Evolutionary conservation across 35 echinoderm and acorn worm species (phyloP).

Genomic region (Diadema setosum): DNA sequence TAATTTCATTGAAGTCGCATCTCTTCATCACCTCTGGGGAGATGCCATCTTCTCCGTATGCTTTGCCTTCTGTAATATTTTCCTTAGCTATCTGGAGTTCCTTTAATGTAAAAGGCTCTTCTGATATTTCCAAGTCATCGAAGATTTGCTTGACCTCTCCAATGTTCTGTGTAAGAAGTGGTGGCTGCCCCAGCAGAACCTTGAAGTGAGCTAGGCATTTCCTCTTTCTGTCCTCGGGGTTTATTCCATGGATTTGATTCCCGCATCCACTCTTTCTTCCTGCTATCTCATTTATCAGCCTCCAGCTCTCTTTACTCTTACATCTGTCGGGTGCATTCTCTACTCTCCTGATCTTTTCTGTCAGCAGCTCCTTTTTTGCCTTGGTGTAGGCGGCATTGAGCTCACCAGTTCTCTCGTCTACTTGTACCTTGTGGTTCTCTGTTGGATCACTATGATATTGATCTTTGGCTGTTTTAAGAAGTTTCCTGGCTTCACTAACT

Average conservation of each 20-base stretch:
- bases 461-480: neutral
- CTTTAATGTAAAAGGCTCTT: neutral
- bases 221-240: neutral
- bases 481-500: neutral
- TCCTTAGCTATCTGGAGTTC: neutral
- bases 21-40: too few relatives aligned
- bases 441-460: neutral
- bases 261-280: neutral
- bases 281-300: too few relatives aligned
- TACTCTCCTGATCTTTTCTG: too few relatives aligned
- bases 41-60: neutral
- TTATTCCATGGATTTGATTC: neutral
- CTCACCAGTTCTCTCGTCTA: neutral
- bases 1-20: too few relatives aligned
- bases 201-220: neutral
- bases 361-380: too few relatives aligned
- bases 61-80: neutral
- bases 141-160: neutral
- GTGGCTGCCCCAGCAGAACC: neutral
- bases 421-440: neutral
- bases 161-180: neutral
- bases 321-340: neutral
- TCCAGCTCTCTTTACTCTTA: neutral
- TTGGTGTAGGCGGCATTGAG: too few relatives aligned
- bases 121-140: neutral